A percentile compares a stretch with the other conserved stretches of the same genome.
Evolutionary conservation across 2,797 vertebrate genomes (phyloP).

Genomic region (Epinephelus awoara): DNA sequence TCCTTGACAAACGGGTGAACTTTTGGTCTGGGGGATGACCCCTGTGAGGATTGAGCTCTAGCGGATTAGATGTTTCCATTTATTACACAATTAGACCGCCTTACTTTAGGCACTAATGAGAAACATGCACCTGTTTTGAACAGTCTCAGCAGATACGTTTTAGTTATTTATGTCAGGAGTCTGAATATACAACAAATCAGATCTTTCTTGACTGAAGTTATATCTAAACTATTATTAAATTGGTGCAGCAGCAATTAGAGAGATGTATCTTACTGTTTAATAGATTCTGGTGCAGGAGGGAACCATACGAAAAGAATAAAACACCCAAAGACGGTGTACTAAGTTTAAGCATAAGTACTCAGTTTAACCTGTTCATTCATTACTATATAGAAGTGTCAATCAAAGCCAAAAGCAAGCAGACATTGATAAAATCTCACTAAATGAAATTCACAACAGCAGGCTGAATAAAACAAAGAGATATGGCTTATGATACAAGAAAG

Average conservation of each 20-base stretch:
- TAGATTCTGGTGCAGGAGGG: not conserved
- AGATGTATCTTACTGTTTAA: not conserved
- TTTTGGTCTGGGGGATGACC: constrained; percentile 54
- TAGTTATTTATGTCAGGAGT: not conserved
- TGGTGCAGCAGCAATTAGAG: not conserved
- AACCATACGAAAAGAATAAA: not conserved
- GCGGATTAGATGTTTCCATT: constrained; percentile 70
- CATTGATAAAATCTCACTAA: not conserved
- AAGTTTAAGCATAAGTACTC: not conserved
- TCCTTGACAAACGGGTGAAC: constrained; percentile 58
- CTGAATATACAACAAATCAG: not conserved
- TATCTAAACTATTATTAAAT: too few species aligned
- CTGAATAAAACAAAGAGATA: not conserved
- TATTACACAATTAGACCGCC: constrained; percentile 42
- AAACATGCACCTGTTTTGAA: constrained; percentile 11
- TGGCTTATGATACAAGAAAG: not conserved
- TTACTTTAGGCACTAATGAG: constrained; percentile 20
- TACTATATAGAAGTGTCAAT: not conserved
- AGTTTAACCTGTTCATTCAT: not conserved
- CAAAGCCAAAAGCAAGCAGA: not conserved
- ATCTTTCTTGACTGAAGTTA: too few species aligned
- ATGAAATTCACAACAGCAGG: not conserved
- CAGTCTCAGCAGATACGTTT: not conserved
- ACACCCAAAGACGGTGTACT: not conserved
- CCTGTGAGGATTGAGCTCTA: constrained; percentile 36